Evolutionary conservation across 2,797 vertebrate species (phyloP), one percentile per base, ranked within the genome.

Genomic region (Schizopygopsis pylzovi): DNA sequence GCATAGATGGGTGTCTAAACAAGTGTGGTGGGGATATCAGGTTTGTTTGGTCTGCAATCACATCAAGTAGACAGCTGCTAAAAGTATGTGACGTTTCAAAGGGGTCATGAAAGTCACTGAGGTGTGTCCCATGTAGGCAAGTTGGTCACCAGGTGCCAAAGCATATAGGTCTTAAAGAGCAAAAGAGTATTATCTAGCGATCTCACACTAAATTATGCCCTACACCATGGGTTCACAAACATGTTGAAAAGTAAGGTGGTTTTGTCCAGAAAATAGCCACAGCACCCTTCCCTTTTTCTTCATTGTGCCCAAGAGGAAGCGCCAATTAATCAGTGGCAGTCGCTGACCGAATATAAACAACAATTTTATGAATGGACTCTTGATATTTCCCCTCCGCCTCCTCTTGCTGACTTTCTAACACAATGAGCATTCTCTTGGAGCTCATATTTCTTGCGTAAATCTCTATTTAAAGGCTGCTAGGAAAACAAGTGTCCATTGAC

Each of bases 401-500:
- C 77, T 90, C 89, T 91, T 87, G 75, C 89, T 90, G 91, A 91
- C 89, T 90, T 88, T 88, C 20, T 83, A 90, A 92, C 91, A 95
- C 94, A 95, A 94, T 94, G 92, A 82, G 90, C 90, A 93, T 93
- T 94, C 90, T 92, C 92, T 89, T 90, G 86, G 91, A 73, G 93
- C 91, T 28, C 28, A 28, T 28, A 28, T 28, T 28, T 28, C 1
- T 28, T 28, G 28, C 28, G 28, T 28, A 28, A 28, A 28, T 28
- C 28, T 28, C 28, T 28, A 28, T 28, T 28, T 95, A 95, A 95
- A 95, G 94, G 90, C 91, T 90, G 92, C 92, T 92, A 82, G 82
- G 90, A 92, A 91, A 93, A 95, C 93, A 94, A 94, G 92, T 90
- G 87, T 89, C 87, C 92, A 94, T 93, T 95, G 93, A 95, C 92